These are phyloP conservation scores for Hippocampus comes DNA, from an alignment of 2,113 vertebrate species.

Conservation along the genomic window DNA sequence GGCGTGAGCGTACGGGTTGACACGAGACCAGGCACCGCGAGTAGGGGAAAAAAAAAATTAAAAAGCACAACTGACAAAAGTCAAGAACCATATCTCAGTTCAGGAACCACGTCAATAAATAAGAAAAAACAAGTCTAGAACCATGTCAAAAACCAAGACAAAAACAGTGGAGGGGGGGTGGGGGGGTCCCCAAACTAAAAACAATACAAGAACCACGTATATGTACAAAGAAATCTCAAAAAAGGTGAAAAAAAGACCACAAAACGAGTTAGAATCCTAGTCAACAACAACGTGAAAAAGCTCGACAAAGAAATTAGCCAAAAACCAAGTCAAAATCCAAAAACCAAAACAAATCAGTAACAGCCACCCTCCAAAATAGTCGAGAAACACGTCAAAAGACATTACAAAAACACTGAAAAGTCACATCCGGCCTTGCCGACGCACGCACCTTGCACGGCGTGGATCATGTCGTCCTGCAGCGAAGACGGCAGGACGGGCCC, in stretches of 20 bases:
- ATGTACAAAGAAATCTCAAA: no score
- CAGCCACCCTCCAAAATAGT: no score
- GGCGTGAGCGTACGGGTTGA: background rate
- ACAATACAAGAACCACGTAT: background rate
- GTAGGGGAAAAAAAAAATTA: no score
- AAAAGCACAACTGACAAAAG: no score
- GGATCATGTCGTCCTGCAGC: slow-evolving; percentile 85
- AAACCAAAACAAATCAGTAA: no score
- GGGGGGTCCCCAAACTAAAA: background rate
- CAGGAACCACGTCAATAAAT: background rate
- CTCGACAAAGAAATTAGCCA: background rate
- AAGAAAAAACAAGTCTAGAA: background rate
- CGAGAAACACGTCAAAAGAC: no score
- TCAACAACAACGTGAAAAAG: no score
- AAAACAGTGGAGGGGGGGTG: background rate
- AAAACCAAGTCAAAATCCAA: background rate
- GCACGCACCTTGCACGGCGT: slow-evolving; percentile 80
- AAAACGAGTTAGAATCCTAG: background rate
- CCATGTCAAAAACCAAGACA: background rate
- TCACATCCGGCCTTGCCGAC: no score
- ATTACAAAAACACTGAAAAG: no score
- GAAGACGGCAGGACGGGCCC: slow-evolving; percentile 84
- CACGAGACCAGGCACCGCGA: no score
- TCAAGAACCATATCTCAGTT: no score
- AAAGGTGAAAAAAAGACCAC: background rate